phyloP scores from a whole-genome alignment of 2,113 vertebrate genomes.

The Lophura nycthemera region DNA sequence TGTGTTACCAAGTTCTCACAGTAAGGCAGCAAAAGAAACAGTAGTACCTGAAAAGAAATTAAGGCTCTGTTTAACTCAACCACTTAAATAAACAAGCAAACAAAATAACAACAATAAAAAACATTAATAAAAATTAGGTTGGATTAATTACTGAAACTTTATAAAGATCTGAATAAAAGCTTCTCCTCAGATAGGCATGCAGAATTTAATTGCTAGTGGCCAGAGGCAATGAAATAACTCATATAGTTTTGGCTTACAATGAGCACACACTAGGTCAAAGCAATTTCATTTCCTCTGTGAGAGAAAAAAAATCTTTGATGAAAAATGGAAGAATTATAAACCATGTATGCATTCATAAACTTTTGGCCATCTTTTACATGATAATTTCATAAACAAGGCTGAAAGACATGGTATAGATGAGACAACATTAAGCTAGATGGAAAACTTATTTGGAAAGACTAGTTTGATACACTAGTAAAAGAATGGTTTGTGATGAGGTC shows the following conservation, averaged over 20 bases:
- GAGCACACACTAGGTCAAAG: not conserved
- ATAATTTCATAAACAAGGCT: not conserved
- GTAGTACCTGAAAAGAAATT: not conserved
- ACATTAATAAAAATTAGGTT: not conserved
- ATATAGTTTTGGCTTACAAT: not conserved
- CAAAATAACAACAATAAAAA: not conserved
- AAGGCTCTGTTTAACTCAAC: not conserved
- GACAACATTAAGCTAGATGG: not conserved
- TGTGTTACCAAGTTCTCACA: not conserved
- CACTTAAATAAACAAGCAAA: not conserved
- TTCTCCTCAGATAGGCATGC: not conserved
- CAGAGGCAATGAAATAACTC: not conserved
- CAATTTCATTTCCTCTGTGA: not conserved
- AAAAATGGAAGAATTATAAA: not conserved
- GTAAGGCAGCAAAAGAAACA: not conserved
- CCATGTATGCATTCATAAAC: not conserved
- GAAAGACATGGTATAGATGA: not conserved
- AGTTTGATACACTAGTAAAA: not conserved
- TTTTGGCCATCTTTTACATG: not conserved
- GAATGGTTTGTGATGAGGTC: not conserved
- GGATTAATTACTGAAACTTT: not conserved
- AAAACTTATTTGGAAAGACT: not conserved
- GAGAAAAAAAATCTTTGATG: not conserved
- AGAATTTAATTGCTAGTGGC: not conserved
- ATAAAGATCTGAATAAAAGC: conserved; percentile 9